These are phyloP conservation scores for Apodemia duryi DNA, from an alignment of 2,888 invertebrate genomes.

Conservation along the genomic window DNA sequence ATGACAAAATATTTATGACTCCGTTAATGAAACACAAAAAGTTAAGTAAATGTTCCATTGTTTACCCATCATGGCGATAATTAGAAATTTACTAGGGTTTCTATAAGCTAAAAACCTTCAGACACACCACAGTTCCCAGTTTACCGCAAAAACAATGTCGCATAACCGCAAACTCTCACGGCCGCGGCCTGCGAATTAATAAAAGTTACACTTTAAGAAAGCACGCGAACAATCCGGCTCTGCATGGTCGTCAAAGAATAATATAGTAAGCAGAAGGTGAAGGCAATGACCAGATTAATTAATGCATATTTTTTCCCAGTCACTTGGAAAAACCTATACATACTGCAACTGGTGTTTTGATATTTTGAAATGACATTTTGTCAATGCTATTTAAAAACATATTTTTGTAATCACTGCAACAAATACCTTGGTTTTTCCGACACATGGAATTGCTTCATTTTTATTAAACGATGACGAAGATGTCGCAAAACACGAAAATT, in stretches of 20 bases:
- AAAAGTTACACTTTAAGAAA: slow-evolving; percentile 15
- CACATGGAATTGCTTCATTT: not conserved
- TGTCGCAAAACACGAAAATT: too few relatives aligned
- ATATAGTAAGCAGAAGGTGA: slow-evolving; percentile 28
- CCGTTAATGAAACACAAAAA: not conserved
- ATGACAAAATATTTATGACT: not conserved
- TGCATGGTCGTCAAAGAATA: slow-evolving; percentile 36
- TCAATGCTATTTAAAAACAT: not conserved
- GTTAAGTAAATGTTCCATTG: not conserved
- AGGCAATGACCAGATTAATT: not conserved
- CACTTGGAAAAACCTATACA: not conserved
- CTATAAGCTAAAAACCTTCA: not conserved
- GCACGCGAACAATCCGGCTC: slow-evolving; percentile 24
- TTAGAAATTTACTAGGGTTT: not conserved
- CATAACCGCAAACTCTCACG: slow-evolving; percentile 21
- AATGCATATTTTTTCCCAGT: not conserved
- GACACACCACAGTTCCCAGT: not conserved
- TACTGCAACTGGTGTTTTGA: not conserved
- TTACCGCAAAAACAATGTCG: slow-evolving; percentile 18
- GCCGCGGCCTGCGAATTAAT: slow-evolving; percentile 19
- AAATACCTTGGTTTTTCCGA: not conserved
- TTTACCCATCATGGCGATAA: not conserved
- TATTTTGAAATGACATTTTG: not conserved
- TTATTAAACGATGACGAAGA: too few relatives aligned
- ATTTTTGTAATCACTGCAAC: not conserved